phyloP scores from a whole-genome alignment of 2,888 invertebrate genomes.

The Acronicta psi region DNA sequence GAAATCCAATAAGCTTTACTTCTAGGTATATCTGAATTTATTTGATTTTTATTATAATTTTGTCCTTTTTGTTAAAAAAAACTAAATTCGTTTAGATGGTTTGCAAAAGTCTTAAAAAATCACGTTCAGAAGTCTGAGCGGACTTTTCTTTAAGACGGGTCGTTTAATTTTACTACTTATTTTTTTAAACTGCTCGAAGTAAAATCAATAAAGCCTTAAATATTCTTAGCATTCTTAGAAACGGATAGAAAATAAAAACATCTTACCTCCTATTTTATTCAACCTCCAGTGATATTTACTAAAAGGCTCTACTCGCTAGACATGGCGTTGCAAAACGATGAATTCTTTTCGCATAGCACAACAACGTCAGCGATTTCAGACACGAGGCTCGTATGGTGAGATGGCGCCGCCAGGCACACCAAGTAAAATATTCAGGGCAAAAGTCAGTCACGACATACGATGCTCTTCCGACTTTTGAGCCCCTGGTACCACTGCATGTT shows the following conservation, averaged over 20 bases:
- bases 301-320: slow-evolving; percentile 36
- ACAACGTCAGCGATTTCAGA: slow-evolving; percentile 66
- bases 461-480: slow-evolving; percentile 68
- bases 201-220: not conserved
- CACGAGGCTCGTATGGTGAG: slow-evolving; percentile 68
- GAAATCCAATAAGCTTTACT: slow-evolving; percentile 36
- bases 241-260: not conserved
- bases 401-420: slow-evolving; percentile 74
- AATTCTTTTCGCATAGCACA: slow-evolving; percentile 51
- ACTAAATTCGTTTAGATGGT: slow-evolving; percentile 3
- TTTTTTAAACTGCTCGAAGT: too few relatives aligned
- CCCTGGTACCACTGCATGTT: slow-evolving; percentile 61
- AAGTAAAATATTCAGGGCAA: slow-evolving; percentile 85
- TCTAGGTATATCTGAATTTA: slow-evolving; percentile 40
- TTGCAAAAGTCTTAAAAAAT: not conserved
- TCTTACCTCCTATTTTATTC: slow-evolving; percentile 32
- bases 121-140: not conserved
- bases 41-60: slow-evolving; percentile 17
- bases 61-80: slow-evolving; percentile 10
- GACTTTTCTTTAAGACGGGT: not conserved
- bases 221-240: slow-evolving; percentile 4
- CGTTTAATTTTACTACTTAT: not conserved
- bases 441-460: slow-evolving; percentile 83
- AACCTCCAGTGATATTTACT: slow-evolving; percentile 33
- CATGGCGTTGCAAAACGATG: slow-evolving; percentile 45